Evolutionary conservation across 2,888 invertebrate genomes (phyloP), one percentile per base, ranked within the genome.

Genomic region (Erebia epiphron): DNA sequence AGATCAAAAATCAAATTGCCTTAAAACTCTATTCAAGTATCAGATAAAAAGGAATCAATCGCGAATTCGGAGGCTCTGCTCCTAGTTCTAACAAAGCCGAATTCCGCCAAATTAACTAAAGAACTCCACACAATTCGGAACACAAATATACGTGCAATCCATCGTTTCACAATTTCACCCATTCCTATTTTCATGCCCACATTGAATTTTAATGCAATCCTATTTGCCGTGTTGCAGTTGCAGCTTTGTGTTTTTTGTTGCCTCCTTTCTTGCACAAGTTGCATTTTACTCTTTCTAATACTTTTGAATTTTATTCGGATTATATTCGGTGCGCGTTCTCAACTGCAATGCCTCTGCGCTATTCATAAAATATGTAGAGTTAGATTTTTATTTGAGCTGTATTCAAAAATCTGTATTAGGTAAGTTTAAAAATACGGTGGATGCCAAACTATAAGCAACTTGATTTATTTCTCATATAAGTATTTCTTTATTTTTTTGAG

Each of bases 191-290:
- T 71, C 43, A 58, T 41, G 50, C 63, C 58, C 70, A 58, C 41
- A 57, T 67, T 52, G 67, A 71, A 71, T 71, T 67, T 67, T 67
- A 71, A 71, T 63, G 70, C 50, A 64, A 71, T 71, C 63, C 70
- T 71, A 67, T 71, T 71, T 71, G 50, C 57, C 67, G 63, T 71
- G 67, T 60, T 66, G 66, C 65, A 60, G 60, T 65, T 49, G 54
- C 57, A 58, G 57, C 62, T 67, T 70, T 70, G 62, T 63, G 62
- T 50, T 62, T 70, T 70, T 62, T 63, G 62, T 67, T 70, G 49
- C 54, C 67, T 62, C 49, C 70, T 71, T 67, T 71, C 63, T 71
- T 62, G 43, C 67, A 18, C 63, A 71, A 71, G 70, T 71, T 67
- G 67, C 67, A 60, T 71, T 67, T 64, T 62, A 62, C 62, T 62